phyloP scores from a whole-genome alignment of 2,888 invertebrate species.

The Eupithecia vulgata region DNA sequence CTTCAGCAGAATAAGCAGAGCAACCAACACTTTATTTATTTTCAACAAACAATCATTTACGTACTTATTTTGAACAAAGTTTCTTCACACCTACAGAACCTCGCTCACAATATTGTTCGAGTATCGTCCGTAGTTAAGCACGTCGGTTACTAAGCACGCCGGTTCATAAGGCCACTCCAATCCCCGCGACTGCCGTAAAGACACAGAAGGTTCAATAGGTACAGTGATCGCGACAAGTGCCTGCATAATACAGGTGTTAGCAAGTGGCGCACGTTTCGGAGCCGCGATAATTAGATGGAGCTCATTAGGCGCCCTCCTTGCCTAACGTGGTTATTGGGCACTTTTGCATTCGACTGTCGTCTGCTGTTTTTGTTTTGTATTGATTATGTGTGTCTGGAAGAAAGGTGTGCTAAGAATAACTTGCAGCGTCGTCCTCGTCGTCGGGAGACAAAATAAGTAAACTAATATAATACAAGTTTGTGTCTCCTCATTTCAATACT shows the following conservation, averaged over 20 bases:
- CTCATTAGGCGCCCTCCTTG: slow-evolving; percentile 56
- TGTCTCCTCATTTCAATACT: not conserved
- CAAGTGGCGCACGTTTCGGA: slow-evolving; percentile 56
- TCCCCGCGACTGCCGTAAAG: slow-evolving; percentile 30
- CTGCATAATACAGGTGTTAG: slow-evolving; percentile 62
- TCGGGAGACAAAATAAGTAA: slow-evolving; percentile 15
- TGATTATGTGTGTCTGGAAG: slow-evolving; percentile 29
- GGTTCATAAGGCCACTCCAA: slow-evolving; percentile 13
- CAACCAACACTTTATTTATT: not conserved
- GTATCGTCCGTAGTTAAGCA: not conserved
- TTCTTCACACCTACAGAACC: not conserved
- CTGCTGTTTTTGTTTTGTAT: slow-evolving; percentile 37
- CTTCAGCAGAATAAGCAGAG: not conserved
- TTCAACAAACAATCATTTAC: not conserved
- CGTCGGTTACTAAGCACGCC: slow-evolving; percentile 4
- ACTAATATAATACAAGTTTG: slow-evolving; percentile 2
- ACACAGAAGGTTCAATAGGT: slow-evolving; percentile 40
- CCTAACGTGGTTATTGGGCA: slow-evolving; percentile 48
- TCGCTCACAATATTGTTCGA: not conserved
- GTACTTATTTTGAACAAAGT: not conserved
- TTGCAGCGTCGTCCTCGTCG: slow-evolving; percentile 13
- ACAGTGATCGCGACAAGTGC: slow-evolving; percentile 38
- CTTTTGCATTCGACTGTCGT: slow-evolving; percentile 42
- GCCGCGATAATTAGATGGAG: slow-evolving; percentile 62
- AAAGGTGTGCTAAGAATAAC: slow-evolving; percentile 32